Evolutionary conservation across 2,113 vertebrate species (phyloP).

Genomic region (Phylloscopus whistleri): DNA sequence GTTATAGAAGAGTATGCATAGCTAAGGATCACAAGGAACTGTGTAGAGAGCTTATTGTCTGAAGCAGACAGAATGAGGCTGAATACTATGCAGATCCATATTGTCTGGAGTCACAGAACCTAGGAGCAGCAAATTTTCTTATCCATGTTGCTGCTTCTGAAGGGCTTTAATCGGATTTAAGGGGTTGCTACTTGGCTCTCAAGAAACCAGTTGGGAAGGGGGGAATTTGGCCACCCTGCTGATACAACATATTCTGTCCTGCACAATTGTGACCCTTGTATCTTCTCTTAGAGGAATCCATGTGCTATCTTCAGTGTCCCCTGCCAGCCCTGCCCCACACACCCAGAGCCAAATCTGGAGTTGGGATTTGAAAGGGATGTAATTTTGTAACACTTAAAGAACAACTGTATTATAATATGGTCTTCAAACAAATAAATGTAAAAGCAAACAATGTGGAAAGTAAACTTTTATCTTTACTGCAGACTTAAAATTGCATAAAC

Average conservation of each 20-base stretch:
- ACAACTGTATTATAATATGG: neutral
- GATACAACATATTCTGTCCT: neutral
- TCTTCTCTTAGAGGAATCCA: neutral
- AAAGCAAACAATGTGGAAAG: conserved; percentile 30
- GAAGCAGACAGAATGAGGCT: neutral
- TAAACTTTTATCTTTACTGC: conserved; percentile 47
- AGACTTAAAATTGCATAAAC: conserved; percentile 47
- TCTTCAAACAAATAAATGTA: conserved; percentile 29
- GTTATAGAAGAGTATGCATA: neutral
- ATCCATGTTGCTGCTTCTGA: neutral
- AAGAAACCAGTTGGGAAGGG: neutral
- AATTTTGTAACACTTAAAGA: neutral
- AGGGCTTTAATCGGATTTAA: neutral
- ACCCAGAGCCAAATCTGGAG: neutral
- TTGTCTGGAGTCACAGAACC: neutral
- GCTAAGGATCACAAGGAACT: neutral
- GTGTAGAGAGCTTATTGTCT: neutral
- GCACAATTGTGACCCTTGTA: neutral
- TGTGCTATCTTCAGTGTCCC: neutral
- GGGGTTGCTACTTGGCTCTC: neutral
- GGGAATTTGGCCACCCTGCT: neutral
- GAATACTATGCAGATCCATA: neutral
- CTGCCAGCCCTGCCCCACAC: neutral
- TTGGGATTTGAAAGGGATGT: rapidly evolving
- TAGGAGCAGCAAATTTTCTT: neutral